Base-by-base conservation (phyloP, 2,797 vertebrate genomes). In the Mallotus villosus region DNA sequence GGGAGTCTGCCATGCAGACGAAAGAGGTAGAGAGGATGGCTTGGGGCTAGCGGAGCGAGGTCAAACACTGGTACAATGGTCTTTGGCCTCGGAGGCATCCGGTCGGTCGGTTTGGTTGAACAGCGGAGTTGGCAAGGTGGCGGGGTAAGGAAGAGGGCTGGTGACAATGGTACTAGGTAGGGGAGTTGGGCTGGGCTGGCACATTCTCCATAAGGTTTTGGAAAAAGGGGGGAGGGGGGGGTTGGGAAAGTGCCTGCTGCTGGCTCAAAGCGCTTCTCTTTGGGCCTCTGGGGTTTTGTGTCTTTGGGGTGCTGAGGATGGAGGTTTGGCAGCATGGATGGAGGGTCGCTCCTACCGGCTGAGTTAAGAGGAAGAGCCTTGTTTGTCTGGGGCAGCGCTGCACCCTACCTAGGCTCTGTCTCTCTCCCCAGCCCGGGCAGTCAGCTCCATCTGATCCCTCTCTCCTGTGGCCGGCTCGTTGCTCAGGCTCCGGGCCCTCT, bases 1-100 rank as follows among this genome's bases (percentile, higher is more conserved):
- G 87, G 93, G 92, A 91, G 95, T 94, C 94, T 94, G 94, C 93
- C 95, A 89, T 93, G 95, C 94, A 93, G 96, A 93, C 95, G 95
- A 95, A 95, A 95, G 96, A 98, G 97, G 97, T 98, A 97, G 97
- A 97, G 95, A 95, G 91, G 93, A 93, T 91, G 82, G 93, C 94
- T 92, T 96, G 95, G 95, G 95, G 94, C 95, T 89, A 90, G 90
- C 4, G 94, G 95, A 95, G 96, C 98, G 97, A 99, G 97, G 97
- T 99, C 98, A 98, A 96, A 95, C 94, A 96, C 95, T 94, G 95
- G 94, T 94, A 95, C 95, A 97, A 96, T 97, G 97, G 95, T 99
- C 98, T 99, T 99, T 99, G 98, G 98, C 97, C 95, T 99, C 96
- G 96, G 95, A 97, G 95, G 96, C 95, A 87, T 91, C 87, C 84